These are phyloP conservation scores for Diplosoma virens DNA, from an alignment of 23 tunicate species.

Conservation along the genomic window DNA sequence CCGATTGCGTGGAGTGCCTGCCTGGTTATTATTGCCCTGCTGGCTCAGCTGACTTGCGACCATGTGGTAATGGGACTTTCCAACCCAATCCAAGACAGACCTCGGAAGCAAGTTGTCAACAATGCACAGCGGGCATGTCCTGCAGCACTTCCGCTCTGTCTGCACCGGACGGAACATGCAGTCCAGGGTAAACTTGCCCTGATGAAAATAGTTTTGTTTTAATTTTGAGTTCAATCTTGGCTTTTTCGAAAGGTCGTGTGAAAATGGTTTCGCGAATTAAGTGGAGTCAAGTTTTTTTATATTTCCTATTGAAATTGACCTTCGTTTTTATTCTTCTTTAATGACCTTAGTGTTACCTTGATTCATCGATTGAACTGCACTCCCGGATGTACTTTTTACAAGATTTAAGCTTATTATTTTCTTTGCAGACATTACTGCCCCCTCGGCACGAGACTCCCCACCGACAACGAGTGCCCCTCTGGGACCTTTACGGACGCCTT, in stretches of 20 bases:
- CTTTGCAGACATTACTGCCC: constrained; percentile 88
- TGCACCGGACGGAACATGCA: constrained; percentile 27
- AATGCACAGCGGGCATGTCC: constrained; percentile 67
- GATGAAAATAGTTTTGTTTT: not conserved
- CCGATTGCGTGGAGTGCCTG: constrained; percentile 81
- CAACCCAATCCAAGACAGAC: constrained; percentile 43
- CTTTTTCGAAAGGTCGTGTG: too few species aligned
- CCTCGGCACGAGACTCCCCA: constrained; percentile 27
- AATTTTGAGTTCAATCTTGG: not conserved
- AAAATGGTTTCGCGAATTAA: too few species aligned
- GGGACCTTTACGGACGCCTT: constrained; percentile 70
- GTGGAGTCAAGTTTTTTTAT: too few species aligned
- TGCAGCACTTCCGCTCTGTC: constrained; percentile 55
- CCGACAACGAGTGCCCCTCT: constrained; percentile 61
- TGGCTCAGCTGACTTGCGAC: constrained; percentile 49
- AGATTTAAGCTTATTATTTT: too few species aligned
- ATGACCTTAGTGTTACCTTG: too few species aligned
- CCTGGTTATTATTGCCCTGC: constrained; percentile 74
- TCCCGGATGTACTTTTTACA: too few species aligned
- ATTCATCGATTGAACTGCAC: too few species aligned
- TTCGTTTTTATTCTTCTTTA: too few species aligned
- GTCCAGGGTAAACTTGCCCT: constrained; percentile 43
- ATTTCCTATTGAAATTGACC: too few species aligned
- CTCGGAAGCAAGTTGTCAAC: constrained; percentile 26
- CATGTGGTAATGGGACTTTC: constrained; percentile 70